phyloP scores from a whole-genome alignment of 2,888 invertebrate genomes.

The Melinaea marsaeus region DNA sequence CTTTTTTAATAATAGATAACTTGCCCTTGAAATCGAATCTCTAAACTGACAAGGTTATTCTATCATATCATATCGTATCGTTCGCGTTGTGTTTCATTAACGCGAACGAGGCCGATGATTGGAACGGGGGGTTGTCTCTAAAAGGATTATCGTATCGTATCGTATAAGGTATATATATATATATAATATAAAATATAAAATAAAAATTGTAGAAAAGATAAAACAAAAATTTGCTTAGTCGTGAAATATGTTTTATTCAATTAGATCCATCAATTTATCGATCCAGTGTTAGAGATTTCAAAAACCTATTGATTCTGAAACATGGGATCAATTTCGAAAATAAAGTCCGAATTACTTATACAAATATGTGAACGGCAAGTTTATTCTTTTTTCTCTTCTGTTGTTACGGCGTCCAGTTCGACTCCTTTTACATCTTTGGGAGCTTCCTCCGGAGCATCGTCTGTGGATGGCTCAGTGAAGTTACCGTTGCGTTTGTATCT shows the following conservation, averaged over 20 bases:
- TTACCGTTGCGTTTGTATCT: conserved; percentile 68
- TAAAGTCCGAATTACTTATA: background rate
- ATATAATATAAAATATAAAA: no score
- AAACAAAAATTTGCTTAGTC: conserved; percentile 1
- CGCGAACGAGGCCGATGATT: no score
- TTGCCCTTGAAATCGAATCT: no score
- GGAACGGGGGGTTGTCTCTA: no score
- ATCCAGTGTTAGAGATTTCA: conserved; percentile 30
- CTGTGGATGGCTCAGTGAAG: conserved; percentile 32
- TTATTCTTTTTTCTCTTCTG: conserved; percentile 42
- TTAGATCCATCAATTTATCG: conserved; percentile 20
- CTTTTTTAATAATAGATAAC: no score
- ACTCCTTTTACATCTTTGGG: conserved; percentile 15
- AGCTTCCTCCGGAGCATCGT: conserved; percentile 9
- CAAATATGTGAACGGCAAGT: conserved; percentile 18
- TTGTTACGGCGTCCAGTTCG: conserved; percentile 24
- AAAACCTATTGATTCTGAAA: conserved; percentile 22
- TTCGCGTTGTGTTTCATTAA: no score
- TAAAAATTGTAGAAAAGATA: background rate
- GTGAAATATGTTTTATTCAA: conserved; percentile 14
- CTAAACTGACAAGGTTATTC: no score
- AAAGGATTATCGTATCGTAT: no score
- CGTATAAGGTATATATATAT: no score
- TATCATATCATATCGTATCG: no score
- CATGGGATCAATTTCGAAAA: conserved; percentile 27